phyloP scores from a whole-genome alignment of 1,140 invertebrate genomes.

The Plodia interpunctella region DNA sequence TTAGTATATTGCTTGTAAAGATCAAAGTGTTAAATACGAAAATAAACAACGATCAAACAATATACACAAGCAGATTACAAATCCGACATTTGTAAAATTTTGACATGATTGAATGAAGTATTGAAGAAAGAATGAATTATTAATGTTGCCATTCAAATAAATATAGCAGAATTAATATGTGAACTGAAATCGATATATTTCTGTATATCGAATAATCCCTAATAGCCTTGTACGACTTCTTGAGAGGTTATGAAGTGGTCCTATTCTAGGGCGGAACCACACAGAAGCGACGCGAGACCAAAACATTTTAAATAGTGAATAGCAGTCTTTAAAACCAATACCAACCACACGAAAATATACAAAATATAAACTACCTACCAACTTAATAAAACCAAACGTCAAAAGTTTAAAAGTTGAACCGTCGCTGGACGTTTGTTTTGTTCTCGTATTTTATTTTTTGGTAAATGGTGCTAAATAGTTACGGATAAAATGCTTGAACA shows the following conservation, averaged over 20 bases:
- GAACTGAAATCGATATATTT: no score
- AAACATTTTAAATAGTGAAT: no score
- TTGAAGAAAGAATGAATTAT: neutral
- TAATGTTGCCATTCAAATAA: no score
- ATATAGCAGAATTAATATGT: no score
- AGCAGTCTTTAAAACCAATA: no score
- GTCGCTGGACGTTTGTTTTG: constrained; percentile 28
- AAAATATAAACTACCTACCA: neutral
- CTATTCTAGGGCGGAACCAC: no score
- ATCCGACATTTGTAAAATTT: constrained; percentile 59
- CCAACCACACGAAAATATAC: neutral
- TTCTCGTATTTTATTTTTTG: neutral
- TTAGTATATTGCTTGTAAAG: constrained; percentile 31
- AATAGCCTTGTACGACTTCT: no score
- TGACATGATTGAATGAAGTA: constrained; percentile 29
- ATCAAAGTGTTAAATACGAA: constrained; percentile 41
- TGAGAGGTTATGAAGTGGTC: no score
- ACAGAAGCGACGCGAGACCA: no score
- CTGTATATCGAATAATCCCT: no score
- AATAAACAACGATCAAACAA: constrained; percentile 59
- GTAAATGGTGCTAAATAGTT: neutral
- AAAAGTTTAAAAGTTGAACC: constrained; percentile 27
- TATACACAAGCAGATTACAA: constrained; percentile 39
- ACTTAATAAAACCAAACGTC: constrained; percentile 12
- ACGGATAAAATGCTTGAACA: constrained; percentile 36